phyloP scores from a whole-genome alignment of 1,140 invertebrate genomes.

The Drosophila hydei region DNA sequence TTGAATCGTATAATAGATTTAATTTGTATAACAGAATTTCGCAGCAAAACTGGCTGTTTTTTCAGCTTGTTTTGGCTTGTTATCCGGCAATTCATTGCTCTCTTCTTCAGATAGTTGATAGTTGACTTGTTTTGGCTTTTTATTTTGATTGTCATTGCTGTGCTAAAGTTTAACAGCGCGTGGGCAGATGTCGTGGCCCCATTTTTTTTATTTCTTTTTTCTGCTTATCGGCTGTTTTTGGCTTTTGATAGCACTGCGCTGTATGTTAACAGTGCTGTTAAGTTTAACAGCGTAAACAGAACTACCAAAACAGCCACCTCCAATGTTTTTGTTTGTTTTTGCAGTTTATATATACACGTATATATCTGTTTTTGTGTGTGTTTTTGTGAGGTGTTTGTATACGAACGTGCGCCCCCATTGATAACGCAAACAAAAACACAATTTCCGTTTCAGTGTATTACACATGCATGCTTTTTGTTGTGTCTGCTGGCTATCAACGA shows the following conservation, averaged over 20 bases:
- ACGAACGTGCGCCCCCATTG: constrained; percentile 56
- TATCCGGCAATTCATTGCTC: too few relatives aligned
- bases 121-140: constrained; percentile 9
- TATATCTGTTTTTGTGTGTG: constrained; percentile 20
- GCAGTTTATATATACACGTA: constrained; percentile 19
- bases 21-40: background rate
- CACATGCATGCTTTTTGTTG: constrained; percentile 59
- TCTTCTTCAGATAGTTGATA: background rate
- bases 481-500: constrained; percentile 65
- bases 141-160: background rate
- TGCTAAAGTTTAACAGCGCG: background rate
- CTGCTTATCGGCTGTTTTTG: background rate
- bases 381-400: constrained; percentile 16
- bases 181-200: background rate
- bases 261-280: constrained; percentile 13
- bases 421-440: constrained; percentile 63
- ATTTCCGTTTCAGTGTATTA: constrained; percentile 58
- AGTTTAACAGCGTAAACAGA: background rate
- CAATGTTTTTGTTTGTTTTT: constrained; percentile 51
- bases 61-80: background rate
- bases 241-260: background rate
- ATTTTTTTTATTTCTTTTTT: background rate
- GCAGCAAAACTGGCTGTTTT: background rate
- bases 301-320: constrained; percentile 28
- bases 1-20: background rate